Conservation (phyloP, 92 coral and sea anemone genomes). For the Zoanthus sociatus region DNA sequence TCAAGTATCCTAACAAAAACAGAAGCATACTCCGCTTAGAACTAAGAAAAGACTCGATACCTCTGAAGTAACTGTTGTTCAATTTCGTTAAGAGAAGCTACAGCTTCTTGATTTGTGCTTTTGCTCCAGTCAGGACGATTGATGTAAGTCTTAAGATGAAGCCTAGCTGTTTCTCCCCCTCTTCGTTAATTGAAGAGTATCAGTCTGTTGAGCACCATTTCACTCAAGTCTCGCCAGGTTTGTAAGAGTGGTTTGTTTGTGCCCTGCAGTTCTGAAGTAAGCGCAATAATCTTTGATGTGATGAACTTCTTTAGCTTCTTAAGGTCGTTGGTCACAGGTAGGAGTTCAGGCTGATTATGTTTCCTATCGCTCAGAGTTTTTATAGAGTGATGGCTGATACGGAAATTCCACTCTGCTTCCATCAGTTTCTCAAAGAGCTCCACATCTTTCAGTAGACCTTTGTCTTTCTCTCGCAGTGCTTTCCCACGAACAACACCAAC, state of each 20-base stretch:
- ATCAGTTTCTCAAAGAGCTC: constrained; percentile 51
- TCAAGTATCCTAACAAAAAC: not conserved
- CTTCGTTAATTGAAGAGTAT: constrained; percentile 58
- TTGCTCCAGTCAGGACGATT: constrained; percentile 54
- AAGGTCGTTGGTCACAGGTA: constrained; percentile 50
- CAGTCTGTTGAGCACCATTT: constrained; percentile 38
- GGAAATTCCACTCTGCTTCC: constrained; percentile 58
- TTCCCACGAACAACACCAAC: constrained; percentile 40
- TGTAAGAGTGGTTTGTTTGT: not conserved
- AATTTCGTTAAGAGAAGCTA: constrained; percentile 35
- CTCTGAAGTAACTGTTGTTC: constrained; percentile 50
- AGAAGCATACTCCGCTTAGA: not conserved
- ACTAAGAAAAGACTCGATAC: constrained; percentile 14
- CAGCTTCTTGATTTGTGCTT: constrained; percentile 47
- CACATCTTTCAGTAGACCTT: constrained; percentile 19
- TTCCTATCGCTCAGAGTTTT: constrained; percentile 42
- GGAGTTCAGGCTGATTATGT: constrained; percentile 41
- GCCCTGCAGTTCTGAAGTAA: constrained; percentile 25
- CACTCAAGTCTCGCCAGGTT: constrained; percentile 45
- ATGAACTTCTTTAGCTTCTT: constrained; percentile 51
- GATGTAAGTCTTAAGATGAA: constrained; percentile 33
- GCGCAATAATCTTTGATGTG: constrained; percentile 33
- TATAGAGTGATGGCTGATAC: constrained; percentile 46
- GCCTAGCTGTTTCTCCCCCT: constrained; percentile 54
- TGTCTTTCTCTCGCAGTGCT: constrained; percentile 57